A percentile compares a stretch with the other conserved stretches of the same genome.
Conservation (phyloP, 2,888 invertebrate genomes). For the Meandrusa payeni region DNA sequence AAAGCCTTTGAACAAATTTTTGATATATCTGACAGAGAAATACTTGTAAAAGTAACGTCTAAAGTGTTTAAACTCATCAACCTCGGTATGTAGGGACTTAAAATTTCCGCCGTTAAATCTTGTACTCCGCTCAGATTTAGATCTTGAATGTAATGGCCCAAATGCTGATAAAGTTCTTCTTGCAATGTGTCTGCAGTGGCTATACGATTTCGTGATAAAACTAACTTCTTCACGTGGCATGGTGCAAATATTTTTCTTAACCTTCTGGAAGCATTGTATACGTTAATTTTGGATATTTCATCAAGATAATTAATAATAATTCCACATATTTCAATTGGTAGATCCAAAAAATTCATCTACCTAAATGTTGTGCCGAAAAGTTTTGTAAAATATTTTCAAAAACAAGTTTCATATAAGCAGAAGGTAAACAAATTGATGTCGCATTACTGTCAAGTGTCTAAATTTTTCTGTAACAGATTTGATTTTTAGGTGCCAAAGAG, state of each 20-base stretch:
- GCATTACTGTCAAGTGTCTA: too few relatives aligned
- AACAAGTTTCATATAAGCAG: slow-evolving; percentile 3
- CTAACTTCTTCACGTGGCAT: slow-evolving; percentile 34
- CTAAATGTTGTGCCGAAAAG: slow-evolving; percentile 15
- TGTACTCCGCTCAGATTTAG: slow-evolving; percentile 41
- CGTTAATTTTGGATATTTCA: slow-evolving; percentile 35
- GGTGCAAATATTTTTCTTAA: slow-evolving; percentile 38
- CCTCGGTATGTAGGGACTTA: slow-evolving; percentile 33
- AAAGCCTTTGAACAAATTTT: slow-evolving; percentile 38
- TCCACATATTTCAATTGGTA: slow-evolving; percentile 37
- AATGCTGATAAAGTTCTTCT: slow-evolving; percentile 34
- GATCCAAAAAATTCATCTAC: slow-evolving; percentile 33
- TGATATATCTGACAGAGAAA: slow-evolving; percentile 39
- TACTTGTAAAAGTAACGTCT: slow-evolving; percentile 44
- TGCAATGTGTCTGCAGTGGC: slow-evolving; percentile 35
- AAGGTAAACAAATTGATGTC: not conserved
- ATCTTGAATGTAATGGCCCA: slow-evolving; percentile 34
- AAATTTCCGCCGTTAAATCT: slow-evolving; percentile 34
- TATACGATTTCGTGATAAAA: slow-evolving; percentile 36
- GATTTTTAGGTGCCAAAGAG: too few relatives aligned
- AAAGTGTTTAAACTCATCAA: slow-evolving; percentile 37
- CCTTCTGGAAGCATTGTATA: slow-evolving; percentile 32
- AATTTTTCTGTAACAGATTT: too few relatives aligned
- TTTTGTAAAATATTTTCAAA: slow-evolving; percentile 6
- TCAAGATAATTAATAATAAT: slow-evolving; percentile 35